Percentiles rank a stretch among this genome's conserved stretches.
These are phyloP conservation scores for Okapia johnstoni DNA, from an alignment of 2,113 vertebrate species.

Conservation along the genomic window DNA sequence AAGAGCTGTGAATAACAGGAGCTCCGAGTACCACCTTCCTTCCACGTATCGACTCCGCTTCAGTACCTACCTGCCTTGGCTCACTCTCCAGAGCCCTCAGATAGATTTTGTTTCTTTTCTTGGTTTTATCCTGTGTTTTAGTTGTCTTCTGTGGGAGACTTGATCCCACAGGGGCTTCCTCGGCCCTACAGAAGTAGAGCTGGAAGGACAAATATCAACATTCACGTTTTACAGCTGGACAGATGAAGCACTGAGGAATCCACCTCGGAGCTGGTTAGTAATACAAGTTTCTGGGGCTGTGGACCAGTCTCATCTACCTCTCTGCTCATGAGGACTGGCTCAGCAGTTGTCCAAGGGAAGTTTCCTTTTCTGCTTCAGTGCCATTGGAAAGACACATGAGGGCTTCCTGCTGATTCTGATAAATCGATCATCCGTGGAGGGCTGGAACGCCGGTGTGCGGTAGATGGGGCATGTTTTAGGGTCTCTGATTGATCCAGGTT, in stretches of 20 bases:
- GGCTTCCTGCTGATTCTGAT: not conserved
- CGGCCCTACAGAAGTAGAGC: not conserved
- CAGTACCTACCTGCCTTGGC: not conserved
- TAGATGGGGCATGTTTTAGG: not conserved
- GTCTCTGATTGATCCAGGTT: not conserved
- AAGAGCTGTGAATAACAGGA: not conserved
- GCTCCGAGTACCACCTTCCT: not conserved
- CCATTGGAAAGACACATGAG: not conserved
- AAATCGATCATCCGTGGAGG: accelerated
- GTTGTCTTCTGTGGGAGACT: not conserved
- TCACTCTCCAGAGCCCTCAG: not conserved
- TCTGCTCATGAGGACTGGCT: not conserved
- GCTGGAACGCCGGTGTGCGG: too few species aligned
- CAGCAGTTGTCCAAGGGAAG: not conserved
- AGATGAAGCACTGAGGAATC: too few species aligned
- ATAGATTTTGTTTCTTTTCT: not conserved
- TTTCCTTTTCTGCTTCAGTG: not conserved
- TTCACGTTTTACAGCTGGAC: not conserved
- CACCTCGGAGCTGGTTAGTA: not conserved
- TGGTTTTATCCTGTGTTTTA: not conserved
- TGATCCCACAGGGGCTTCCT: not conserved
- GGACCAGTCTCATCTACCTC: not conserved
- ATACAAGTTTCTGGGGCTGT: not conserved
- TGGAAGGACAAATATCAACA: not conserved
- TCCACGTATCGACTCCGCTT: not conserved